A percentile compares a stretch with the other conserved stretches of the same genome.
Evolutionary conservation across 2,888 invertebrate species (phyloP).

Genomic region (Morpho helenor): DNA sequence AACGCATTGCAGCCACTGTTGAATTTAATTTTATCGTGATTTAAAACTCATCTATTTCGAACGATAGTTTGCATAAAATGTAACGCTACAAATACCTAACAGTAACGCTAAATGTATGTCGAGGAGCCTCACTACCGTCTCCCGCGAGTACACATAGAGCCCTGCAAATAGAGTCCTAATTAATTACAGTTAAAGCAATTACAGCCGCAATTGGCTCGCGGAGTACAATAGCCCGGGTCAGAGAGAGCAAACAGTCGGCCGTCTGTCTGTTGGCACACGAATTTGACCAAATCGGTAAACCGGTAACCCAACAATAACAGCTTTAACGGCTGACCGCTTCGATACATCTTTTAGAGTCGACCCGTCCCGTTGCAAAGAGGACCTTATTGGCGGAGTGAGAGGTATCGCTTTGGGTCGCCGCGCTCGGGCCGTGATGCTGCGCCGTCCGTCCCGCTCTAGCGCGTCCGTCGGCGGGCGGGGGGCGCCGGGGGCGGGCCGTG

Average conservation of each 20-base stretch:
- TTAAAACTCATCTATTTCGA: too few relatives aligned
- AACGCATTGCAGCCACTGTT: too few relatives aligned
- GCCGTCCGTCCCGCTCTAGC: slow-evolving; percentile 51
- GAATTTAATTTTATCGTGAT: too few relatives aligned
- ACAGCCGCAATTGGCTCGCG: slow-evolving; percentile 29
- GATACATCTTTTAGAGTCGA: slow-evolving; percentile 25
- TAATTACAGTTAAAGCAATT: slow-evolving; percentile 64
- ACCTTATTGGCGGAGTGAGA: too few relatives aligned
- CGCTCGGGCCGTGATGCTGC: too few relatives aligned
- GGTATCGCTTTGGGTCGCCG: too few relatives aligned
- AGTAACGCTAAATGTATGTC: background rate
- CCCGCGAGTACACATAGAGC: too few relatives aligned
- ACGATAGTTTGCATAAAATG: too few relatives aligned
- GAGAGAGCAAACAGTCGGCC: slow-evolving; percentile 54
- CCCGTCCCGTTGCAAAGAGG: too few relatives aligned
- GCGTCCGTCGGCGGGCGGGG: slow-evolving; percentile 70
- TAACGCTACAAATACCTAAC: background rate
- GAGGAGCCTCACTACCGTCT: background rate
- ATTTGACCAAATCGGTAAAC: slow-evolving; percentile 79
- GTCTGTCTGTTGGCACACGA: slow-evolving; percentile 73
- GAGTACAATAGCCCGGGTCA: slow-evolving; percentile 26
- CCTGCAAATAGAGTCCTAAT: slow-evolving; percentile 35
- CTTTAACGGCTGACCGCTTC: slow-evolving; percentile 70
- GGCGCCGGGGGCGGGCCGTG: slow-evolving; percentile 56
- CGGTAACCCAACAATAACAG: slow-evolving; percentile 78